A percentile compares a stretch with the other conserved stretches of the same genome.
Evolutionary conservation across 2,797 vertebrate species (phyloP).

Genomic region (Coccyzus lansbergi): DNA sequence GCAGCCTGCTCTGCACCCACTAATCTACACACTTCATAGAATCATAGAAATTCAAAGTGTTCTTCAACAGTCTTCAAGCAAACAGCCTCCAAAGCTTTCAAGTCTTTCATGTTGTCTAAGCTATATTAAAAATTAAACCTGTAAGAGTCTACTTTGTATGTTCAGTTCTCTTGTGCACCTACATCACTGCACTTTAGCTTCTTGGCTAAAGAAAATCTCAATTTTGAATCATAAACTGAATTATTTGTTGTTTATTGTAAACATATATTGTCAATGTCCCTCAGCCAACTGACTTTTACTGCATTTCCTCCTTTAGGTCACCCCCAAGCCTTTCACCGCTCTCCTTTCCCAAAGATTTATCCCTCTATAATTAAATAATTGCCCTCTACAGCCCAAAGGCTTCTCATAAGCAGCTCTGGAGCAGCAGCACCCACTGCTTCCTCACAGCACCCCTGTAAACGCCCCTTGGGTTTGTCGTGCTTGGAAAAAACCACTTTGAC

Average conservation of each 20-base stretch:
- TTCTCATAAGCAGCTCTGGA: not conserved
- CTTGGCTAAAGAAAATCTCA: not conserved
- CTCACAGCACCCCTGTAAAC: not conserved
- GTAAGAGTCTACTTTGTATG: rapidly evolving
- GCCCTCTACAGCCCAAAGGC: not conserved
- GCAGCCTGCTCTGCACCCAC: not conserved
- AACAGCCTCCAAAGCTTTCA: not conserved
- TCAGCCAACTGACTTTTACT: not conserved
- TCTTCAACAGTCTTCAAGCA: not conserved
- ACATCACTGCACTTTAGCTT: not conserved
- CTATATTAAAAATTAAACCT: not conserved
- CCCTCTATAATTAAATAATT: not conserved
- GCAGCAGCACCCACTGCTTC: not conserved
- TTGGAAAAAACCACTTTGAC: not conserved
- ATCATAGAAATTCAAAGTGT: too few species aligned
- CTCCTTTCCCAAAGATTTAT: not conserved
- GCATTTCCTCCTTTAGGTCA: not conserved
- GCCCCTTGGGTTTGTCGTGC: not conserved
- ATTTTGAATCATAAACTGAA: not conserved
- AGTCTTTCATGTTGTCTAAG: not conserved
- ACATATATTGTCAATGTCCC: not conserved
- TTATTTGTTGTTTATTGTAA: not conserved
- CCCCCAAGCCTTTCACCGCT: not conserved
- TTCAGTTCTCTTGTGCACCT: not conserved
- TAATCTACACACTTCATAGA: not conserved